These are phyloP conservation scores for Chirona hameri DNA, from an alignment of 2,888 invertebrate species.

Conservation along the genomic window DNA sequence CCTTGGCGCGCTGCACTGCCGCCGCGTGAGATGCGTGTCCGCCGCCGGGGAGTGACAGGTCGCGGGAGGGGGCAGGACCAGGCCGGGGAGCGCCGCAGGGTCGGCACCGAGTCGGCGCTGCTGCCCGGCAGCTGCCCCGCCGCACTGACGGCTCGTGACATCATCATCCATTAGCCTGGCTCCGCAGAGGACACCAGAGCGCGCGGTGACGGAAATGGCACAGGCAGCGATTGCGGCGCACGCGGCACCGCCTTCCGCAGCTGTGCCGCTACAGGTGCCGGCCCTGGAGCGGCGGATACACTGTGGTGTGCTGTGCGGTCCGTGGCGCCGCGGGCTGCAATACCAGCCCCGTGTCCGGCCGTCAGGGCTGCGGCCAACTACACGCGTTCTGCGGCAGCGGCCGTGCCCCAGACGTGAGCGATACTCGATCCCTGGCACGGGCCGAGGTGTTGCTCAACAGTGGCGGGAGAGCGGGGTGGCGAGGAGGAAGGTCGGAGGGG, in stretches of 20 bases:
- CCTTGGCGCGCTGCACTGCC: background rate
- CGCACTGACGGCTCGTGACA: background rate
- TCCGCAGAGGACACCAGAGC: background rate
- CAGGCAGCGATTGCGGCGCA: background rate
- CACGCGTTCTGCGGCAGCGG: background rate
- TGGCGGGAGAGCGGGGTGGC: too few relatives aligned
- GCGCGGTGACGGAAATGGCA: background rate
- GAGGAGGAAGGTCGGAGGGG: too few relatives aligned
- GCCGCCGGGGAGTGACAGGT: background rate
- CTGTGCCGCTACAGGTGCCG: background rate
- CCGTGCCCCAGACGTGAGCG: background rate
- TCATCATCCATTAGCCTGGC: conserved; percentile 6
- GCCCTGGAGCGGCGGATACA: background rate
- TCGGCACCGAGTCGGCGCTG: background rate
- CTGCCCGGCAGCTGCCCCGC: background rate
- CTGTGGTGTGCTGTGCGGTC: too few relatives aligned
- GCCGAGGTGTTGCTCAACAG: background rate
- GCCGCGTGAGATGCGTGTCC: background rate
- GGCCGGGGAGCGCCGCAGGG: background rate
- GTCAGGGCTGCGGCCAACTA: background rate
- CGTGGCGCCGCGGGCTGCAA: background rate
- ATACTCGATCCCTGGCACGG: background rate
- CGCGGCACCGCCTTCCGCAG: background rate
- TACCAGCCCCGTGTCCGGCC: background rate
- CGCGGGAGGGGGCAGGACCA: background rate